Evolutionary conservation across 2,888 invertebrate species (phyloP).

Genomic region (Tenthredo mesomela): DNA sequence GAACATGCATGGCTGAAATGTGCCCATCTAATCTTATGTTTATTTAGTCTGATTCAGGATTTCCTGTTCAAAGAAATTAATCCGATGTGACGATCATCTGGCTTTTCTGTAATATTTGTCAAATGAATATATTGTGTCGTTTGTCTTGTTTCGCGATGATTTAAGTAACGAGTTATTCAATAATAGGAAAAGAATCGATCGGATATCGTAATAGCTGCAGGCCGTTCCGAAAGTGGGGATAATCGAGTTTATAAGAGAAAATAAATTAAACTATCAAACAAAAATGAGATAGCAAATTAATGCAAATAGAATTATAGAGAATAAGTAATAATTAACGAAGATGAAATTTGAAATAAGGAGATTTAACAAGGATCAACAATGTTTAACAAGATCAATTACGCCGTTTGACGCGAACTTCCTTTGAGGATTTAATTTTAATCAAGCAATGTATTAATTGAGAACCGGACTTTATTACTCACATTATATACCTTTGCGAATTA

Average conservation of each 20-base stretch:
- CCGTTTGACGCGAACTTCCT: conserved; percentile 10
- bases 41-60: conserved; percentile 69
- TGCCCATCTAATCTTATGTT: conserved; percentile 63
- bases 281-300: background rate
- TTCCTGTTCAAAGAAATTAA: conserved; percentile 63
- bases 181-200: background rate
- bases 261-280: background rate
- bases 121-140: background rate
- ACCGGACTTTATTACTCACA: background rate
- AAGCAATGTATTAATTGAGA: background rate
- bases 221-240: background rate
- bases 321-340: background rate
- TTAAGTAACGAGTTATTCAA: background rate
- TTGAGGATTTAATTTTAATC: background rate
- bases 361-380: background rate
- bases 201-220: background rate
- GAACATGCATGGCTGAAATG: conserved; percentile 24
- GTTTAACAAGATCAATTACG: background rate
- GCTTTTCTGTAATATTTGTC: background rate
- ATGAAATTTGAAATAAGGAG: background rate
- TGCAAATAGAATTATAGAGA: background rate
- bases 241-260: background rate
- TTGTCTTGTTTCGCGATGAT: background rate
- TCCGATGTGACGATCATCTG: conserved; percentile 7
- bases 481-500: background rate